A percentile compares a stretch with the other conserved stretches of the same genome.
phyloP scores from a whole-genome alignment of 2,888 invertebrate species.

The Macropis europaea region DNA sequence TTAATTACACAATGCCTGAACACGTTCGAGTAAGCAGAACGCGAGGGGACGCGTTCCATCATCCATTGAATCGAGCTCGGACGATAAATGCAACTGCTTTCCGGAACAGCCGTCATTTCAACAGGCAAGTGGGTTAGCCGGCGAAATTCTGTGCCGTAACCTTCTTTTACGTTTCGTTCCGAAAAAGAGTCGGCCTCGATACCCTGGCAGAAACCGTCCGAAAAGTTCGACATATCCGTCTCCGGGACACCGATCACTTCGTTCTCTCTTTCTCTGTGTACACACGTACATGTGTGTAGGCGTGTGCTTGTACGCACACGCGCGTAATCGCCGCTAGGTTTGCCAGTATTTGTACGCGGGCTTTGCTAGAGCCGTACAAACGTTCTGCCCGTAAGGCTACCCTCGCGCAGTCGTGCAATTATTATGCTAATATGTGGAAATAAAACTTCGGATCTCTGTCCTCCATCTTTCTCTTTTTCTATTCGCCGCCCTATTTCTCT shows the following conservation, averaged over 20 bases:
- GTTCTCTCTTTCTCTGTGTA: not conserved
- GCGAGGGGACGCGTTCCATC: constrained; percentile 26
- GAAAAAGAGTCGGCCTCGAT: constrained; percentile 54
- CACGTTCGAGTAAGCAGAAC: constrained; percentile 33
- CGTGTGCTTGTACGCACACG: not conserved
- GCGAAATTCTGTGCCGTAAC: constrained; percentile 61
- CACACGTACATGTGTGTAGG: not conserved
- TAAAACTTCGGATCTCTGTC: constrained; percentile 57
- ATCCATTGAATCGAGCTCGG: constrained; percentile 16
- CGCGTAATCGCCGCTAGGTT: not conserved
- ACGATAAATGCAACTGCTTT: constrained; percentile 24
- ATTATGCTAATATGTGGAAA: constrained; percentile 74
- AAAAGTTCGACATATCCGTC: constrained; percentile 54
- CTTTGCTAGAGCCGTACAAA: constrained; percentile 11
- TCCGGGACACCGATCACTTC: constrained; percentile 39
- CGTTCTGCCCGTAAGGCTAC: constrained; percentile 18
- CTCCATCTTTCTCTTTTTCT: constrained; percentile 31
- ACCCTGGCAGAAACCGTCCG: constrained; percentile 39
- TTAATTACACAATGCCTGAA: constrained; percentile 40
- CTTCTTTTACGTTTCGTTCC: constrained; percentile 51
- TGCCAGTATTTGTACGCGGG: not conserved
- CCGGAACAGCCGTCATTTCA: constrained; percentile 32
- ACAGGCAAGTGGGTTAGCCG: constrained; percentile 69
- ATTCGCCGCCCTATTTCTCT: constrained; percentile 10
- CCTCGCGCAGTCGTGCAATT: constrained; percentile 66